Evolutionary conservation across 2,888 invertebrate species (phyloP).

Genomic region (Volucella inflata): DNA sequence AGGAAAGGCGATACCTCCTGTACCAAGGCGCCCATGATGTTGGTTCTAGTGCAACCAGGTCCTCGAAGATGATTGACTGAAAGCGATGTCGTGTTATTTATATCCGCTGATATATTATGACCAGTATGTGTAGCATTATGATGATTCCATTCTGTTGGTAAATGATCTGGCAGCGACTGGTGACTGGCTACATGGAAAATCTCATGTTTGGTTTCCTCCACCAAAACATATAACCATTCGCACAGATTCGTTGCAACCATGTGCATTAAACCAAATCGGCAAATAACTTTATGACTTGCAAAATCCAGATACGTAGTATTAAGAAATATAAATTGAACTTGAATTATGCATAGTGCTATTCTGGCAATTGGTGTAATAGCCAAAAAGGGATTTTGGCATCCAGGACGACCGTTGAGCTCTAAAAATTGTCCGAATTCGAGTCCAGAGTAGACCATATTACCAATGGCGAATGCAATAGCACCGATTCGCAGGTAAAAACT

Average conservation of each 20-base stretch:
- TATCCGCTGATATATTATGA: slow-evolving; percentile 78
- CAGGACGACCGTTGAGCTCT: slow-evolving; percentile 86
- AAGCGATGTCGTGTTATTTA: slow-evolving; percentile 20
- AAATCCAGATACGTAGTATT: slow-evolving; percentile 91
- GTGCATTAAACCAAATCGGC: slow-evolving; percentile 96
- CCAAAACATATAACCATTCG: slow-evolving; percentile 95
- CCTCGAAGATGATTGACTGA: slow-evolving; percentile 80
- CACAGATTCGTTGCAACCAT: slow-evolving; percentile 95
- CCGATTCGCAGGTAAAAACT: slow-evolving; percentile 94
- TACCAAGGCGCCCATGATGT: slow-evolving; percentile 89
- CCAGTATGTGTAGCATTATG: slow-evolving; percentile 58
- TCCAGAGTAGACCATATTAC: slow-evolving; percentile 89
- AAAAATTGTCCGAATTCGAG: slow-evolving; percentile 90
- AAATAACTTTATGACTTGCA: slow-evolving; percentile 88
- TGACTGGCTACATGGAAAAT: slow-evolving; percentile 88
- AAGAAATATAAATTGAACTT: slow-evolving; percentile 97
- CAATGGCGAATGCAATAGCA: slow-evolving; percentile 87
- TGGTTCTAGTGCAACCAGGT: slow-evolving; percentile 86
- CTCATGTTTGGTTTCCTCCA: slow-evolving; percentile 95
- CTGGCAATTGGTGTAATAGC: slow-evolving; percentile 93
- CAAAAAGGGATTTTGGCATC: slow-evolving; percentile 87
- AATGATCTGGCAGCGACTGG: slow-evolving; percentile 69
- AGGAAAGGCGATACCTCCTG: slow-evolving; percentile 91
- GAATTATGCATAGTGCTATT: slow-evolving; percentile 93
- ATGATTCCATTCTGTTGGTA: slow-evolving; percentile 60